phyloP scores from a whole-genome alignment of 2,888 invertebrate genomes.

The Alloplasta piceator region DNA sequence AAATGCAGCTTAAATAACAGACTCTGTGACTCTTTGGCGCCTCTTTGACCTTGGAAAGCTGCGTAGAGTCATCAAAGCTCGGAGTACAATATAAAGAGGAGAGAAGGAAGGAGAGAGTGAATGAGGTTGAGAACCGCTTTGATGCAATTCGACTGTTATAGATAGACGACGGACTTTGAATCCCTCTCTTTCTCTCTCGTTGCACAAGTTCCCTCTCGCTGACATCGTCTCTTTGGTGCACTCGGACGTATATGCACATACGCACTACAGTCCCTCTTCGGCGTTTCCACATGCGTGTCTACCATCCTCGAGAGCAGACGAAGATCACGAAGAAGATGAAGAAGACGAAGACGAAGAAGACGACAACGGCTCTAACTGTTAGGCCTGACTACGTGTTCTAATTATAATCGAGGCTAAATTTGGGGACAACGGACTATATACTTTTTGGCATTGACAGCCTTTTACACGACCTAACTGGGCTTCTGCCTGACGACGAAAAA shows the following conservation, averaged over 20 bases:
- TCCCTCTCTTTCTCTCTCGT: constrained; percentile 61
- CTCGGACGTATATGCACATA: constrained; percentile 55
- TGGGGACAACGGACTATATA: constrained; percentile 75
- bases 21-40: neutral
- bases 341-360: constrained; percentile 42
- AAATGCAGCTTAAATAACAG: neutral
- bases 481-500: constrained; percentile 40
- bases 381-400: constrained; percentile 75
- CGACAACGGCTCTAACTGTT: constrained; percentile 38
- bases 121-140: constrained; percentile 60
- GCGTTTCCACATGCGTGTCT: constrained; percentile 40
- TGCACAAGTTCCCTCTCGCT: constrained; percentile 73
- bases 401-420: constrained; percentile 81
- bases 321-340: constrained; percentile 38
- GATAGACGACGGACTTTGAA: constrained; percentile 72
- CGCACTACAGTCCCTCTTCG: constrained; percentile 57
- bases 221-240: constrained; percentile 68
- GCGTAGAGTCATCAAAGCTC: constrained; percentile 40
- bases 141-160: constrained; percentile 71
- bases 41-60: constrained; percentile 60
- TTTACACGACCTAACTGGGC: constrained; percentile 62
- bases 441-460: constrained; percentile 80
- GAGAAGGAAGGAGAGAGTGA: constrained; percentile 14
- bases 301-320: constrained; percentile 40
- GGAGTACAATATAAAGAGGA: constrained; percentile 6